Conservation (phyloP, 1,140 invertebrate species). For the Laupala kohalensis region DNA sequence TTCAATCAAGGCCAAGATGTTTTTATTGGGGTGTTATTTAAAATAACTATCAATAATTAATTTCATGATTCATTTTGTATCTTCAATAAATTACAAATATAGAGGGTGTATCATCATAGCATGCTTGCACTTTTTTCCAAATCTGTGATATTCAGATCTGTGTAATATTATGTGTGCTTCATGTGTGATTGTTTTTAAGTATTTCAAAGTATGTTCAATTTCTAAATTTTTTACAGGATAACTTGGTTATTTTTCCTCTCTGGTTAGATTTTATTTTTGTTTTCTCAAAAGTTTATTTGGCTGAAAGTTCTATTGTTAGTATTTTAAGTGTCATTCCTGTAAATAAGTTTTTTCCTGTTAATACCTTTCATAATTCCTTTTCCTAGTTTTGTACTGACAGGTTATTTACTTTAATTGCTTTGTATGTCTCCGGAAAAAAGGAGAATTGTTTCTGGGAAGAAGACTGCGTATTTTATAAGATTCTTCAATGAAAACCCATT, state of each 20-base stretch:
- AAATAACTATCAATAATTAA: not conserved
- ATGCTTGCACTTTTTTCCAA: not conserved
- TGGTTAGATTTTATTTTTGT: not conserved
- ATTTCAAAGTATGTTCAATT: not conserved
- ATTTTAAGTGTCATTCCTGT: not conserved
- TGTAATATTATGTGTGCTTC: not conserved
- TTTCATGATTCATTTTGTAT: not conserved
- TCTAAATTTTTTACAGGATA: not conserved
- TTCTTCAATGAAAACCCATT: not conserved
- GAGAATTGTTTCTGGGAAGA: too few relatives aligned
- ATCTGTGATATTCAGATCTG: not conserved
- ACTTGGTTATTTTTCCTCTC: not conserved
- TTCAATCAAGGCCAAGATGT: not conserved
- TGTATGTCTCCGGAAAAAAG: not conserved
- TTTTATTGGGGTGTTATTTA: not conserved
- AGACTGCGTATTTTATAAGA: too few relatives aligned
- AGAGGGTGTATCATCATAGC: not conserved
- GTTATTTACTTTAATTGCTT: not conserved
- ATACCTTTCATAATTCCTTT: not conserved
- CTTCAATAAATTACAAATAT: not conserved
- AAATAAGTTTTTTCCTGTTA: not conserved
- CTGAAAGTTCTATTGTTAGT: not conserved
- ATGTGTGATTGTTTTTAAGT: not conserved
- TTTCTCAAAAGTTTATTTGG: not conserved
- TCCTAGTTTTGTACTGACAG: not conserved